Conservation (phyloP, 2,888 invertebrate genomes). For the Aleiodes leptofemur region DNA sequence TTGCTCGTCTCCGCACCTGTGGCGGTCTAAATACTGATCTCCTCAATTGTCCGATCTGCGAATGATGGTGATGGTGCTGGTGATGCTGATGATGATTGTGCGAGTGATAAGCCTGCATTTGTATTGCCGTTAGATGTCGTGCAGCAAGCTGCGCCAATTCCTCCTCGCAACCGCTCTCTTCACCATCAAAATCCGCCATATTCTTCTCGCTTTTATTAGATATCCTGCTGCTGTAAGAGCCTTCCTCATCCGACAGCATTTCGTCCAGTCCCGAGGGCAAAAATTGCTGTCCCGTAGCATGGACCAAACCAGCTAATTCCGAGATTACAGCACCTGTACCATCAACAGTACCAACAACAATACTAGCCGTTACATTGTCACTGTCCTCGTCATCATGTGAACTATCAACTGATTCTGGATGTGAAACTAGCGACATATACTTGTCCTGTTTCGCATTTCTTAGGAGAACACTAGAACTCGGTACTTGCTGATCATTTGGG, state of each 20-base stretch:
- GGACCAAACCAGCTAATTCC: slow-evolving; percentile 75
- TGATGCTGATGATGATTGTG: slow-evolving; percentile 66
- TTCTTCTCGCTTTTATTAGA: slow-evolving; percentile 96
- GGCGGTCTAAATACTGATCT: slow-evolving; percentile 67
- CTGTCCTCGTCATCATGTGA: slow-evolving; percentile 73
- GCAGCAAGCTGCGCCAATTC: slow-evolving; percentile 87
- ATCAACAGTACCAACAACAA: slow-evolving; percentile 67
- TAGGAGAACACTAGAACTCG: slow-evolving; percentile 62
- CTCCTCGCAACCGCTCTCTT: slow-evolving; percentile 92
- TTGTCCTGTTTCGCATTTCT: slow-evolving; percentile 60
- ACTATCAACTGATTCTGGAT: slow-evolving; percentile 69
- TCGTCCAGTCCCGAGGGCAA: slow-evolving; percentile 70
- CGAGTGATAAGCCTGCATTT: slow-evolving; percentile 73
- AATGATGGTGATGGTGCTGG: slow-evolving; percentile 52
- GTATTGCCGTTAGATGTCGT: slow-evolving; percentile 74
- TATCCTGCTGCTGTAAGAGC: slow-evolving; percentile 95
- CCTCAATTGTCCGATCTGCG: slow-evolving; percentile 63
- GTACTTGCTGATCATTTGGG: slow-evolving; percentile 68
- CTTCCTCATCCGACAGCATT: slow-evolving; percentile 76
- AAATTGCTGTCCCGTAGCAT: slow-evolving; percentile 69
- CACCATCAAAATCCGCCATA: slow-evolving; percentile 95
- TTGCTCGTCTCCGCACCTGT: slow-evolving; percentile 46
- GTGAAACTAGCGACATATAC: slow-evolving; percentile 54
- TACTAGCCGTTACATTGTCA: slow-evolving; percentile 59
- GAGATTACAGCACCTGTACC: slow-evolving; percentile 74